These are phyloP conservation scores for Eospalax fontanierii DNA, from an alignment of 2,797 vertebrate species.

Conservation along the genomic window DNA sequence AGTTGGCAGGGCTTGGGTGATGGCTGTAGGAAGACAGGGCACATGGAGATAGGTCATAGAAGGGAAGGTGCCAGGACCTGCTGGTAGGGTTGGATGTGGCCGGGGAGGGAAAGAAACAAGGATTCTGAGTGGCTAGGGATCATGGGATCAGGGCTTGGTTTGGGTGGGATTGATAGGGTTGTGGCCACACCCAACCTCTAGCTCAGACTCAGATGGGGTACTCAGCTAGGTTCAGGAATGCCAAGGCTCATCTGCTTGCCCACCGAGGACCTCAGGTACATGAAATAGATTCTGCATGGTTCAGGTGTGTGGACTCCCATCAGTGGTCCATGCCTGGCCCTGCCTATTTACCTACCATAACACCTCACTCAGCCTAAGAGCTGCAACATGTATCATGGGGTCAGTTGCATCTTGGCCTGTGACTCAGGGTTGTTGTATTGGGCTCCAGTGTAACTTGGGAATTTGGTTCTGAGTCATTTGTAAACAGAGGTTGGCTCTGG, in stretches of 20 bases:
- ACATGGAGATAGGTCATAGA: not conserved
- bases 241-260: not conserved
- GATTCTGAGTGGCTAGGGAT: not conserved
- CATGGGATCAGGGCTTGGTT: not conserved
- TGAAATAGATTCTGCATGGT: not conserved
- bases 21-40: not conserved
- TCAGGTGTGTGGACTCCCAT: not conserved
- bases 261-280: not conserved
- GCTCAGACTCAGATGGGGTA: not conserved
- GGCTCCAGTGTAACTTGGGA: not conserved
- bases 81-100: not conserved
- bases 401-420: not conserved
- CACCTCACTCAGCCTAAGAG: not conserved
- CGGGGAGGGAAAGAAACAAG: not conserved
- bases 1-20: not conserved
- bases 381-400: too few species aligned
- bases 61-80: not conserved
- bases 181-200: not conserved
- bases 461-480: not conserved
- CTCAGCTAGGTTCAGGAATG: not conserved
- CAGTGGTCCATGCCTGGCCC: not conserved
- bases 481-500: not conserved
- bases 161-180: not conserved
- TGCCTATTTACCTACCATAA: not conserved
- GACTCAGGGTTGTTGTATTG: not conserved